These are phyloP conservation scores for Conus ventricosus DNA, from an alignment of 1,140 invertebrate species.

Conservation along the genomic window DNA sequence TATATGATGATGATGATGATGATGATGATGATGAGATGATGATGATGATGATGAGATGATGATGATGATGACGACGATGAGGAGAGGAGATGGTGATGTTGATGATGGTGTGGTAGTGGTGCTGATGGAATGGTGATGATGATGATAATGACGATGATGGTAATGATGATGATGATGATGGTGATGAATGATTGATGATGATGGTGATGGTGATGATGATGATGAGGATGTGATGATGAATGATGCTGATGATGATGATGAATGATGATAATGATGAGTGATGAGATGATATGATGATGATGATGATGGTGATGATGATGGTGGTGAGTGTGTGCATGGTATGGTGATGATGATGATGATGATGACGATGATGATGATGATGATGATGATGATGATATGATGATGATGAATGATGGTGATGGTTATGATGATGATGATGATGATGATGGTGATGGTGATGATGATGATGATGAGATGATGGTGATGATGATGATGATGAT, in stretches of 20 bases:
- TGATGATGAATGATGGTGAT: too few relatives aligned
- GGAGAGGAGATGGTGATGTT: too few relatives aligned
- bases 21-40: too few relatives aligned
- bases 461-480: constrained; percentile 34
- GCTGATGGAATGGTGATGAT: not conserved
- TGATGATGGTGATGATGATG: constrained; percentile 37
- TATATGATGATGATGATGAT: too few relatives aligned
- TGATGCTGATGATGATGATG: constrained; percentile 4
- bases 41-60: too few relatives aligned
- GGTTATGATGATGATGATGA: constrained; percentile 1
- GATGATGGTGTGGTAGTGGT: not conserved
- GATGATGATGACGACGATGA: too few relatives aligned
- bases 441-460: not conserved
- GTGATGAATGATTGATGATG: constrained; percentile 15
- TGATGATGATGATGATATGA: constrained; percentile 35
- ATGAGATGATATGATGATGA: constrained; percentile 30
- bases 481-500: constrained; percentile 34
- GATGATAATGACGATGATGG: not conserved
- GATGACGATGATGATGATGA: constrained; percentile 9
- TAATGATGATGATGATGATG: not conserved
- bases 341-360: not conserved
- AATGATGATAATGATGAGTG: constrained; percentile 36
- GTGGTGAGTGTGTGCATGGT: constrained; percentile 5
- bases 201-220: not conserved
- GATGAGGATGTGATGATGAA: too few relatives aligned